Evolutionary conservation across 2,113 vertebrate species (phyloP), one percentile per base, ranked within the genome.

Genomic region (Meleagris gallopavo): DNA sequence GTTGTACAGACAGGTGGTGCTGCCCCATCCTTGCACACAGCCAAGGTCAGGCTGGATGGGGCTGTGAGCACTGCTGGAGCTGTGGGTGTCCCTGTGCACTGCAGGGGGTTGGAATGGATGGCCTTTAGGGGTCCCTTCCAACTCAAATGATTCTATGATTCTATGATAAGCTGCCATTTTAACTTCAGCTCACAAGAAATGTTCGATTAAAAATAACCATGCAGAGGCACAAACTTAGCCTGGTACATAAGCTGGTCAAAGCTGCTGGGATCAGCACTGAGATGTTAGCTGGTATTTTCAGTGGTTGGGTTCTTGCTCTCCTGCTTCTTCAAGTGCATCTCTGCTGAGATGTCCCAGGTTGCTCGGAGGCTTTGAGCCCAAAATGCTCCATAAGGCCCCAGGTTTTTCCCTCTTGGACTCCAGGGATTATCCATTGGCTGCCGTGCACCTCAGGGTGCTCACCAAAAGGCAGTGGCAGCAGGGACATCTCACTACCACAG

Each of bases 371-470:
- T 27, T 18, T 2, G 61, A 62, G 36, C 24, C 36, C 36, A 27
- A 62, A 52, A 18, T 15, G 13, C 64, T 41, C 27, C 13, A 6
- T 22, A 45, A 22, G 6, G 12, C 10, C 64, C 13, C 30, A 32
- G 40, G 7, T 27, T 36, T 38, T 71, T 38, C 29, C 34, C 19
- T 22, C 21, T 43, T 36, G 30, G 45, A 24, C 21, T 17, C 13
- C 34, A 60, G 50, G 9, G 4, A 64, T 38, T 21, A 25, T 22
- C 27, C 36, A 1, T 32, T 3, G 1, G 6, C 5, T 69, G n/a
- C 25, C 22, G 18, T 5, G 0, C 32, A 8, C 16, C 22, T 38
- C 62, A 7, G 4, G 10, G 1, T 7, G 8, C 30, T 40, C 73
- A 13, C 52, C 43, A 50, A 2, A 1, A 82, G 7, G 40, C 86